phyloP scores from a whole-genome alignment of 1,140 invertebrate genomes.

The Pantala flavescens region DNA sequence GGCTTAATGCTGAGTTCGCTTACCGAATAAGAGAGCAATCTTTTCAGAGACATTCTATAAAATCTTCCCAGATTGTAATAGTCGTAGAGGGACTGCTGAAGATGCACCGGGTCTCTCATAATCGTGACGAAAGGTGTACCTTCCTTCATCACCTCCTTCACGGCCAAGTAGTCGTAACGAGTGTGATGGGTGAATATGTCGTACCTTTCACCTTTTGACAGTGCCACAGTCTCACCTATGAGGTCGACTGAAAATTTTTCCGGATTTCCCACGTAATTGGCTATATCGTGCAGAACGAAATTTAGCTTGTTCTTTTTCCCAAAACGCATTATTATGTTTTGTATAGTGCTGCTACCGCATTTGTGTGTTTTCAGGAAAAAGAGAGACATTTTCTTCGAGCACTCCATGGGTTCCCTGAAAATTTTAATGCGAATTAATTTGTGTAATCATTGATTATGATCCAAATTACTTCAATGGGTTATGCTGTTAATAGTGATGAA shows the following conservation, averaged over 20 bases:
- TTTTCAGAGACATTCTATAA: neutral
- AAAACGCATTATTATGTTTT: constrained; percentile 39
- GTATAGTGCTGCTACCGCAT: constrained; percentile 38
- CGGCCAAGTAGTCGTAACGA: constrained; percentile 26
- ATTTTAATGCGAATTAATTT: too few species aligned
- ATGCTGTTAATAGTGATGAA: too few species aligned
- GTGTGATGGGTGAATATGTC: constrained; percentile 29
- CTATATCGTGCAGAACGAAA: constrained; percentile 32
- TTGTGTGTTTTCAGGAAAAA: constrained; percentile 41
- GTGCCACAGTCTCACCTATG: neutral
- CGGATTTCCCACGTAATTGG: constrained; percentile 32
- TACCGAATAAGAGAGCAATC: neutral
- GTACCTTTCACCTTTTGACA: constrained; percentile 19
- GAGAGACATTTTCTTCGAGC: constrained; percentile 13
- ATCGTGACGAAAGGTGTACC: constrained; percentile 33
- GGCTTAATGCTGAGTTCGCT: neutral
- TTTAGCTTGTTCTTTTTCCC: constrained; percentile 31
- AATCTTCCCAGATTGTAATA: constrained; percentile 26
- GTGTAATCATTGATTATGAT: too few species aligned
- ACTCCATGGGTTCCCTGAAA: neutral
- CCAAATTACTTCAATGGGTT: too few species aligned
- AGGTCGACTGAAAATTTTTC: neutral
- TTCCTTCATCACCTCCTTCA: constrained; percentile 30
- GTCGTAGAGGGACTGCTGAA: constrained; percentile 32
- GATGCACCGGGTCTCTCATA: constrained; percentile 32